Evolutionary conservation across 2,797 vertebrate species (phyloP).

Genomic region (Eleutherodactylus coqui): DNA sequence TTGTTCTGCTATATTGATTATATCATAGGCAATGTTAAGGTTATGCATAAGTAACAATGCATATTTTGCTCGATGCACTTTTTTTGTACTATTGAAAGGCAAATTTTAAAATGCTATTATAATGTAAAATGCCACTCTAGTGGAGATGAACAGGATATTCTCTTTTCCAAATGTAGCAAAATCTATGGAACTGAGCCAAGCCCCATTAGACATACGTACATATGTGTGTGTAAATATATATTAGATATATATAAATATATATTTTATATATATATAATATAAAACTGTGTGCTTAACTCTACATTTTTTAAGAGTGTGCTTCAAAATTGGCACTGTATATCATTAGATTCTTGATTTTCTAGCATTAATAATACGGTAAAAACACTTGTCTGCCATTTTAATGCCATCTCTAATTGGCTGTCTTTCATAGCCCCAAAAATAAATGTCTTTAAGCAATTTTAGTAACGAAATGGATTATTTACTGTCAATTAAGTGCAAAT

Average conservation of each 20-base stretch:
- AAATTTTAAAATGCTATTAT: background rate
- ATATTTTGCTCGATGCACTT: background rate
- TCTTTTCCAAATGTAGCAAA: background rate
- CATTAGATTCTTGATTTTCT: slow-evolving; percentile 22
- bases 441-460: slow-evolving; percentile 57
- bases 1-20: background rate
- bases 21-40: background rate
- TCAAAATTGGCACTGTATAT: background rate
- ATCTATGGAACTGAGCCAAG: background rate
- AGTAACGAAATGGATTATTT: slow-evolving; percentile 53
- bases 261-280: background rate
- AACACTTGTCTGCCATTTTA: slow-evolving; percentile 29
- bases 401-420: slow-evolving; percentile 37
- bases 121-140: slow-evolving; percentile 5
- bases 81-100: background rate
- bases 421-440: slow-evolving; percentile 47
- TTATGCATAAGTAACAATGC: background rate
- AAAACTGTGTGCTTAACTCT: background rate
- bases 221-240: background rate
- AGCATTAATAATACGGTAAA: slow-evolving; percentile 10
- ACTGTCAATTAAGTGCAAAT: slow-evolving; percentile 77
- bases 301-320: background rate
- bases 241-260: too few species aligned
- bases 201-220: background rate
- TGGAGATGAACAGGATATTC: background rate